Conservation (phyloP, 2,888 invertebrate genomes). For the Andrena dorsata region DNA sequence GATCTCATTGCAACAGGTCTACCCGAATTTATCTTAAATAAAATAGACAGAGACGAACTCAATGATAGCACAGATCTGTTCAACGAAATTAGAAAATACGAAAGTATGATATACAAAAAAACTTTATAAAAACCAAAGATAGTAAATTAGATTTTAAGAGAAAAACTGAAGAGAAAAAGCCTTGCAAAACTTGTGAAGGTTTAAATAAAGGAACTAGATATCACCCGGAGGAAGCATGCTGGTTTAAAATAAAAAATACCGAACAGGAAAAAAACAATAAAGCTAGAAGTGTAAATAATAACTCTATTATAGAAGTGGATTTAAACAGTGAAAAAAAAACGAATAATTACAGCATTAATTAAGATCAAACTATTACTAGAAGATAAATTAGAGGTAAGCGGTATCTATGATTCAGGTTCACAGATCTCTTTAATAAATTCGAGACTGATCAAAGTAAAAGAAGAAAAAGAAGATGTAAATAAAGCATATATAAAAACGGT, state of each 20-base stretch:
- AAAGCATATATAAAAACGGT: background rate
- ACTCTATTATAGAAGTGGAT: conserved; percentile 5
- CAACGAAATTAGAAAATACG: conserved; percentile 7
- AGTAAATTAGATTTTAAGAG: too few species aligned
- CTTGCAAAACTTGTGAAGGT: background rate
- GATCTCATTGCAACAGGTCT: conserved; percentile 7
- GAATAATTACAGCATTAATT: background rate
- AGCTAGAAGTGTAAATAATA: conserved; percentile 2
- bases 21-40: conserved; percentile 7
- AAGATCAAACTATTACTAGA: conserved; percentile 16
- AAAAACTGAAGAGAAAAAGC: too few species aligned
- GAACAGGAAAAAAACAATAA: background rate
- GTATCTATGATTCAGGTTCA: conserved; percentile 12
- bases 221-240: background rate
- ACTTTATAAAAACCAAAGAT: too few species aligned
- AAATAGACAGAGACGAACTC: conserved; percentile 5
- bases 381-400: background rate
- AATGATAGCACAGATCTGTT: conserved; percentile 1
- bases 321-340: conserved; percentile 4
- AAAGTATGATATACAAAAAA: background rate
- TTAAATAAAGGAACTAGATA: conserved; percentile 10
- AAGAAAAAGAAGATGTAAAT: conserved; percentile 2
- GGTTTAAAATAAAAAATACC: conserved; percentile 1
- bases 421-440: conserved; percentile 10
- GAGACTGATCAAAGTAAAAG: background rate